Base-by-base conservation (phyloP, 2,797 vertebrate genomes). In the Enteromius anoplus region DNA sequence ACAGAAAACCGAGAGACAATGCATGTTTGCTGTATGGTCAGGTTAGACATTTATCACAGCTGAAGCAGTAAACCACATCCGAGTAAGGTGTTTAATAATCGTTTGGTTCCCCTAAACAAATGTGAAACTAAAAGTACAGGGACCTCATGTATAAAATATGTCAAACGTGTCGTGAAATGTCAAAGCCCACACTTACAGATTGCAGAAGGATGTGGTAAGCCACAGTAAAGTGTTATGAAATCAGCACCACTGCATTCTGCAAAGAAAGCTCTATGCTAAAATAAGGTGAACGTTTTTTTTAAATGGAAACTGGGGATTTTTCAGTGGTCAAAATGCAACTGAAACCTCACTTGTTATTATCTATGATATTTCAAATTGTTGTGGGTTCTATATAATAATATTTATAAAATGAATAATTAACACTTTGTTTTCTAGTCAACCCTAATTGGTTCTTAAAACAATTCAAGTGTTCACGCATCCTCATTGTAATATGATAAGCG, bases 41-140 rank as follows among this genome's bases (percentile, higher is more conserved):
- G 53, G 11, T 23, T 19, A 37, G 17, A 72, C 2, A 72, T 21
- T 10, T 23, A 73, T 19, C n/a, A 45, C 26, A 37, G 60, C 37
- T 77, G 75, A 77, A 62, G 55, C 37, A 62, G 75, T 58, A 23
- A 75, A 75, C 32, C 72, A 75, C 72, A 58, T 58, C 72, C 72
- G 7, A 75, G 7, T 7, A 5, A 77, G 75, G 37, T 77, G 55
- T 80, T 51, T 15, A 66, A 66, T 70, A 80, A 49, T 69, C n/a
- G 5, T 14, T n/a, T 23, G 64, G 64, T 47, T n/a, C 32, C 32
- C 37, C 58, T 65, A 6, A 55, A 32, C 40, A 62, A 77, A 66
- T 4, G 55, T 76, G 8, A 29, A 60, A 76, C 21, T 42, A 60
- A 60, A 26, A 42, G 34, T n/a, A 81, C 15, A 32, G 14, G 17